Percentiles rank a stretch among this genome's conserved stretches.
These are phyloP conservation scores for Pristionchus arcanus DNA, from an alignment of 2,888 invertebrate species.

Conservation along the genomic window DNA sequence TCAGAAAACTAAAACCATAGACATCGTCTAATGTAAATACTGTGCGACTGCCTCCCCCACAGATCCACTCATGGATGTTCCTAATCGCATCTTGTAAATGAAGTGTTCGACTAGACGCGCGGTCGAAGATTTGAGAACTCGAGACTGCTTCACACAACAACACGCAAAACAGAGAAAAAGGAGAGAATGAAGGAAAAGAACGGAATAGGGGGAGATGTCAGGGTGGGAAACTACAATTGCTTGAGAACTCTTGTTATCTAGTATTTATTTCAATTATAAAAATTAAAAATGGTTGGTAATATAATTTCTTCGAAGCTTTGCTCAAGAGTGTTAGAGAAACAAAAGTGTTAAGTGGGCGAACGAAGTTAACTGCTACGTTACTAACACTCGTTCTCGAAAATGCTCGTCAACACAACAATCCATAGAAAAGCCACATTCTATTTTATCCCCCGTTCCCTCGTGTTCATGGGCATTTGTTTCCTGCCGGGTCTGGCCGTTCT, in stretches of 20 bases:
- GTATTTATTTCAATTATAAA: neutral
- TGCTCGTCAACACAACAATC: neutral
- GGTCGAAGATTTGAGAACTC: neutral
- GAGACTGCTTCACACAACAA: neutral
- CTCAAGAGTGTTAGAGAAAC: neutral
- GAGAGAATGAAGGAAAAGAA: neutral
- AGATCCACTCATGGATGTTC: neutral
- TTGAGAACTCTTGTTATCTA: neutral
- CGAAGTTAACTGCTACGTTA: neutral
- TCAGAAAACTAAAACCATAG: neutral
- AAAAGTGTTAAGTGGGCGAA: neutral
- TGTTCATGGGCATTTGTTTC: neutral
- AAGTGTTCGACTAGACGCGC: neutral
- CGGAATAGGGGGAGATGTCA: neutral
- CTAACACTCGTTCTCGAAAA: neutral
- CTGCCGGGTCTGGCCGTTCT: neutral
- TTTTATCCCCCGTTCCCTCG: conserved; percentile 4
- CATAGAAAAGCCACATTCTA: neutral
- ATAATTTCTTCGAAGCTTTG: neutral
- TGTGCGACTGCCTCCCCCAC: neutral
- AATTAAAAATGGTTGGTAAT: neutral
- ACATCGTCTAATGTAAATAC: neutral
- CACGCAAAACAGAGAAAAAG: neutral
- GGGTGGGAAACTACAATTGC: neutral
- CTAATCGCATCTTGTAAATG: neutral